Evolutionary conservation across 1,140 invertebrate genomes (phyloP), one percentile per base, ranked within the genome.

Genomic region (Drosophila kanapiae): DNA sequence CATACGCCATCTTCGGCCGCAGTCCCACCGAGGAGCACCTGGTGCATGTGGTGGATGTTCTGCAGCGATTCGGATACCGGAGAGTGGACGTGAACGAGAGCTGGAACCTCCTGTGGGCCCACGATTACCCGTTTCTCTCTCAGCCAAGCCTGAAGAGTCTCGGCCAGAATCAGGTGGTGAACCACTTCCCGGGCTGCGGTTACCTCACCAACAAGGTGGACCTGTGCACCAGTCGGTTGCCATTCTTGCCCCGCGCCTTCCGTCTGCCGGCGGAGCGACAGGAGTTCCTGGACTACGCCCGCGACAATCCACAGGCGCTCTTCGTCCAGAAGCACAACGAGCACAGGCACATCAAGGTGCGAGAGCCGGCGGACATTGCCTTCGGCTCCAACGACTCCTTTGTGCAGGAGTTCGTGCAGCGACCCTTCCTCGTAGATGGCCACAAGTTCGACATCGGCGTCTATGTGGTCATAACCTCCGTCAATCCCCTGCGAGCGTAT

Each of bases 401-500:
- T 93, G 94, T 99, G 2, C 98, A 99, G 91, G 96, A 98, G 92
- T 99, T 96, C 93, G 94, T 97, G 18, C 94, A 96, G 56, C 96
- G 95, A 71, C 98, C 98, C 10, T 96, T 97, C 69, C 93, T 97
- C 14, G 95, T 98, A 4, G 97, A 97, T 91, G 97, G 96, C 0
- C 95, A 97, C 91, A 99, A 99, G 94, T 99, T 99, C 94, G 98
- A 99, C 92, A 98, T 99, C 91, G 98, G 98, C 16, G 95, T 99
- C 18, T 99, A 99, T 93, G 97, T 97, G 0, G 96, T 97, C 2
- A 94, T 99, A 2, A 99, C 98, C 0, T 98, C 97, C 0, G 94
- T 99, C 1, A 95, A 98, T 93, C 98, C 98, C 11, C 92, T 99
- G 1, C 94, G 98, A 81, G 95, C 97, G 0, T 99, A 99, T 85